Percentiles rank a stretch among this genome's conserved stretches.
Conservation (phyloP, 1,140 invertebrate genomes). For the Drosophila mauritiana region DNA sequence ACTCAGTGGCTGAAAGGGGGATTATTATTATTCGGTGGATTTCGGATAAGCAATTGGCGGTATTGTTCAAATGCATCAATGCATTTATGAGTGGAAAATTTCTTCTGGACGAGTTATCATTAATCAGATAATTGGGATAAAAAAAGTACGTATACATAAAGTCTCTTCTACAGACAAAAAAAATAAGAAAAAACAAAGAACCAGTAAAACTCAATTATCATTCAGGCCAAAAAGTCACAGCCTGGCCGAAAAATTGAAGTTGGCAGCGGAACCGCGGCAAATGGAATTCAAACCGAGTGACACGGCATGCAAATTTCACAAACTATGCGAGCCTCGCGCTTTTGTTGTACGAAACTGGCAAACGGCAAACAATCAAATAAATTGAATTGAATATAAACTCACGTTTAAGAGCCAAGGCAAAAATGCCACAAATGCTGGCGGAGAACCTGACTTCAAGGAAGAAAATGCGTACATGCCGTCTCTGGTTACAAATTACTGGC, state of each 20-base stretch:
- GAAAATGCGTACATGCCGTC: slow-evolving; percentile 29
- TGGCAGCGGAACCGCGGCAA: slow-evolving; percentile 10
- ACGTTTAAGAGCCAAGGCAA: slow-evolving; percentile 62
- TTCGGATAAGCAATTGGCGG: slow-evolving; percentile 24
- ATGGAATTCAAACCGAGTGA: slow-evolving; percentile 51
- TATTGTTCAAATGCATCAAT: slow-evolving; percentile 24
- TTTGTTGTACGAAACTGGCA: slow-evolving; percentile 36
- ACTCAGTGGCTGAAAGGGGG: slow-evolving; percentile 2
- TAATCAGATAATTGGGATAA: too few species aligned
- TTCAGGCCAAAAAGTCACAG: slow-evolving; percentile 66
- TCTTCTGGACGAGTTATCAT: slow-evolving; percentile 1
- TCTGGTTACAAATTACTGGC: slow-evolving; percentile 63
- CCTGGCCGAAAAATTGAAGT: slow-evolving; percentile 52
- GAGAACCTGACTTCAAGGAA: slow-evolving; percentile 16
- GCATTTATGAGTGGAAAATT: slow-evolving; percentile 16
- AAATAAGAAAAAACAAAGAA: slow-evolving; percentile 16
- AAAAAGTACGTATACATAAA: not conserved
- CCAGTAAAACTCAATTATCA: slow-evolving; percentile 70
- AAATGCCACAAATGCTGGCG: slow-evolving; percentile 27
- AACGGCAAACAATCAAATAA: slow-evolving; percentile 55
- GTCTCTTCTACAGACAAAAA: slow-evolving; percentile 18
- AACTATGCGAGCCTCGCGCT: slow-evolving; percentile 34
- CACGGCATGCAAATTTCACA: slow-evolving; percentile 59
- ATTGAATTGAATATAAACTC: slow-evolving; percentile 80
- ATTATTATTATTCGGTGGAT: slow-evolving; percentile 5